Conservation (phyloP, 2,113 vertebrate genomes). For the Columbina picui region DNA sequence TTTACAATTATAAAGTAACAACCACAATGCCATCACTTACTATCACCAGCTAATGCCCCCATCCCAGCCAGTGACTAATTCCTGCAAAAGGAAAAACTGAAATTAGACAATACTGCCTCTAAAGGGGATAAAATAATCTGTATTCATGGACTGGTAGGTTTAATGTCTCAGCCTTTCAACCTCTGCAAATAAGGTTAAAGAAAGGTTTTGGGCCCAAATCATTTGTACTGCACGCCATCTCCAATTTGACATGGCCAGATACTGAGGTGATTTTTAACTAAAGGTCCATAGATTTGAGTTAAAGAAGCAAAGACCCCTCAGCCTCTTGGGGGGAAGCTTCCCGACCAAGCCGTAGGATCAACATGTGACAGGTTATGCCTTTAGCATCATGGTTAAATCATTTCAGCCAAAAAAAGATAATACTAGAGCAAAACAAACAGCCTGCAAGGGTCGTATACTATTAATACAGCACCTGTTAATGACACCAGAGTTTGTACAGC, state of each 20-base stretch:
- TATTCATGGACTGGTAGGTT: background rate
- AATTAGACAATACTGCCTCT: background rate
- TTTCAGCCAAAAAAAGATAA: background rate
- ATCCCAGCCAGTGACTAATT: background rate
- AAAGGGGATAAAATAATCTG: background rate
- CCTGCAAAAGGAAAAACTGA: background rate
- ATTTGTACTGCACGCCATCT: background rate
- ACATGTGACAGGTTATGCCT: background rate
- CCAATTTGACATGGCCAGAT: background rate
- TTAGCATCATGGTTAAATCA: background rate
- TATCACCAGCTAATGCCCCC: background rate
- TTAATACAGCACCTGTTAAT: background rate
- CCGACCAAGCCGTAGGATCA: background rate
- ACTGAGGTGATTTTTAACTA: background rate
- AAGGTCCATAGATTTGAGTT: background rate
- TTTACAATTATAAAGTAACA: background rate
- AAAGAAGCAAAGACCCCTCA: background rate
- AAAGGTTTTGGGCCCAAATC: slow-evolving; percentile 20
- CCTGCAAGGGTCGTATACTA: background rate
- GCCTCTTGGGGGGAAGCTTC: background rate
- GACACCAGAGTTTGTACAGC: background rate
- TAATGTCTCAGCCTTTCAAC: slow-evolving; percentile 17
- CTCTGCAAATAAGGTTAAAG: slow-evolving; percentile 17
- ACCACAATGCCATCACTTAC: background rate
- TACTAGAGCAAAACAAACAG: background rate